Evolutionary conservation across 1,140 invertebrate species (phyloP).

Genomic region (Diorhabda elongata): DNA sequence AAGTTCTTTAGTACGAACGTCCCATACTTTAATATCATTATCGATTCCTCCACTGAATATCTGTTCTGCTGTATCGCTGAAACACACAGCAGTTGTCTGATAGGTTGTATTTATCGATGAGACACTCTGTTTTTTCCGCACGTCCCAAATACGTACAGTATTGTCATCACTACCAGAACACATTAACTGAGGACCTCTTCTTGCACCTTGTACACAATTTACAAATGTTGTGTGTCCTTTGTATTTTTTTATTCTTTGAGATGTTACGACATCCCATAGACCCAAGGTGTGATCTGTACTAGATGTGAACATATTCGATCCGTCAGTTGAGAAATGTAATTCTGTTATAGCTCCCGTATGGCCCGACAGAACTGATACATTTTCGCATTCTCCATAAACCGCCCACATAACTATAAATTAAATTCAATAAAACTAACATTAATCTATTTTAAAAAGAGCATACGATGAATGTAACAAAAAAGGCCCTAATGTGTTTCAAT

Average conservation of each 20-base stretch:
- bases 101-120: constrained; percentile 79
- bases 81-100: constrained; percentile 85
- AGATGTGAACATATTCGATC: constrained; percentile 82
- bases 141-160: constrained; percentile 88
- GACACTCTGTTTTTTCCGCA: constrained; percentile 71
- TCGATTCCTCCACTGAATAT: constrained; percentile 89
- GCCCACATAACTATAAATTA: constrained; percentile 83
- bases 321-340: constrained; percentile 92
- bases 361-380: constrained; percentile 85
- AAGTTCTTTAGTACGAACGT: constrained; percentile 85
- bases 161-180: constrained; percentile 95
- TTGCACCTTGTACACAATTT: constrained; percentile 75
- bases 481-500: no score
- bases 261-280: constrained; percentile 90
- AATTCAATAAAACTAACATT: no score
- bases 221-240: constrained; percentile 87
- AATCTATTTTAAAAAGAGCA: no score
- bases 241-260: constrained; percentile 83
- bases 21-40: constrained; percentile 95
- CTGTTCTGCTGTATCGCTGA: constrained; percentile 95
- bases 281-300: constrained; percentile 94
- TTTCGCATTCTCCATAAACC: constrained; percentile 97
- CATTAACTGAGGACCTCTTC: constrained; percentile 83
- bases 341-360: constrained; percentile 97
- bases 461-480: no score